Conservation (phyloP, 2,888 invertebrate genomes). For the Drosophila hamatofila region DNA sequence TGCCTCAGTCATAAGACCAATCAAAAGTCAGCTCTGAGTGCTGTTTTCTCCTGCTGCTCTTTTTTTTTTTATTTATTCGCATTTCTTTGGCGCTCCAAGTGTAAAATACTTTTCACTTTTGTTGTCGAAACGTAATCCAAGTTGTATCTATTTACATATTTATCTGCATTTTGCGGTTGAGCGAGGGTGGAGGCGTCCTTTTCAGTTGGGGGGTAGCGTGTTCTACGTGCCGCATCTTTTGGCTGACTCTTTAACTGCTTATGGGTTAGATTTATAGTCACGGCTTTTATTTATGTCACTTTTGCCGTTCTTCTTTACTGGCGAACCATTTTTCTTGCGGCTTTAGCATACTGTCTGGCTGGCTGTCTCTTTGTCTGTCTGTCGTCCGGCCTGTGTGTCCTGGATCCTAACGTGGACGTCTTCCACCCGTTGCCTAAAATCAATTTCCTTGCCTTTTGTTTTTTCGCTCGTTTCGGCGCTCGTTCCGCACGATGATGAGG, state of each 20-base stretch:
- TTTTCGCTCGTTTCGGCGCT: conserved; percentile 24
- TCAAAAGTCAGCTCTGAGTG: conserved; percentile 26
- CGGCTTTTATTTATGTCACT: conserved; percentile 79
- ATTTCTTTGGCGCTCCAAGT: background rate
- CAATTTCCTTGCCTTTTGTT: conserved; percentile 63
- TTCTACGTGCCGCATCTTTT: conserved; percentile 66
- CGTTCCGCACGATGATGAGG: conserved; percentile 62
- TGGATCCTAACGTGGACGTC: conserved; percentile 17
- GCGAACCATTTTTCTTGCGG: conserved; percentile 46
- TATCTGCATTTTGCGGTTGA: conserved; percentile 62
- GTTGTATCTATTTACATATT: conserved; percentile 77
- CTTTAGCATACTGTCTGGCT: conserved; percentile 22
- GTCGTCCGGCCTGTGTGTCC: conserved; percentile 1
- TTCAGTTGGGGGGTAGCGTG: background rate
- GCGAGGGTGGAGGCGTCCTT: background rate
- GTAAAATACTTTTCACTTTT: conserved; percentile 67
- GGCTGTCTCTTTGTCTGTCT: background rate
- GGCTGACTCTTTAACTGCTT: conserved; percentile 73
- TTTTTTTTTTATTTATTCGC: background rate
- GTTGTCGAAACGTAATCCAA: conserved; percentile 73
- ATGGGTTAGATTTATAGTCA: conserved; percentile 76
- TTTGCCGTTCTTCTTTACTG: conserved; percentile 43
- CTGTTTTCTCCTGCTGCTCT: background rate
- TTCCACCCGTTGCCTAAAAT: conserved; percentile 70
- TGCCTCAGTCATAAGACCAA: conserved; percentile 14